Conservation (phyloP, 2,113 vertebrate genomes). For the Phrynosoma platyrhinos region DNA sequence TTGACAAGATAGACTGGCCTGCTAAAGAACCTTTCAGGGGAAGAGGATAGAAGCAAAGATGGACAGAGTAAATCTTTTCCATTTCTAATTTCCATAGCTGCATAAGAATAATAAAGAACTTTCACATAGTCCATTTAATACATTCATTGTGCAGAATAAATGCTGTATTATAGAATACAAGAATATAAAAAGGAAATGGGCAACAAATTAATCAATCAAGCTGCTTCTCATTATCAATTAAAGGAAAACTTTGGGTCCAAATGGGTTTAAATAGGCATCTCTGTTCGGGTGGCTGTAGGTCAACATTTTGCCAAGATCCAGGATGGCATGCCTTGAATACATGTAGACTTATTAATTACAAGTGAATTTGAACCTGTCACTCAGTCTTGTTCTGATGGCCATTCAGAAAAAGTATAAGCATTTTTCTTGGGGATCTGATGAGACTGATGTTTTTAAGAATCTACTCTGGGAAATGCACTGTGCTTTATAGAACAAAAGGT, state of each 20-base stretch:
- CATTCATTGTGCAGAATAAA: conserved; percentile 70
- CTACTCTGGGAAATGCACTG: conserved; percentile 36
- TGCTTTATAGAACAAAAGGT: conserved; percentile 52
- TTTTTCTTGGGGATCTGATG: conserved; percentile 59
- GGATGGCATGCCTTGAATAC: conserved; percentile 68
- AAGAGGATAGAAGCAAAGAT: conserved; percentile 24
- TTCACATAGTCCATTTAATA: conserved; percentile 71
- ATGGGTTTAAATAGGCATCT: conserved; percentile 73
- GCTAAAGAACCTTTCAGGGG: not conserved
- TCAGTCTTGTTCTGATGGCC: conserved; percentile 61
- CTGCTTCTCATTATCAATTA: conserved; percentile 80
- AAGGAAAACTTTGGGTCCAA: conserved; percentile 78
- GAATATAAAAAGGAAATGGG: conserved; percentile 76
- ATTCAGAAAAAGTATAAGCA: conserved; percentile 64
- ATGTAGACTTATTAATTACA: conserved; percentile 73
- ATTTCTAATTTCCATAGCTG: conserved; percentile 58
- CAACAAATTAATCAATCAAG: conserved; percentile 76
- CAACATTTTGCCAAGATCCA: conserved; percentile 71
- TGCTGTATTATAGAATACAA: conserved; percentile 73
- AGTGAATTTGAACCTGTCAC: conserved; percentile 70
- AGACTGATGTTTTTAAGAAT: conserved; percentile 59
- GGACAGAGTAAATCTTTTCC: conserved; percentile 42
- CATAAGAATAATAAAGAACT: conserved; percentile 77
- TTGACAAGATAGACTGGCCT: not conserved
- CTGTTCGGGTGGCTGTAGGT: conserved; percentile 67